These are phyloP conservation scores for Bettongia penicillata DNA, from an alignment of 2,113 vertebrate species.

Conservation along the genomic window DNA sequence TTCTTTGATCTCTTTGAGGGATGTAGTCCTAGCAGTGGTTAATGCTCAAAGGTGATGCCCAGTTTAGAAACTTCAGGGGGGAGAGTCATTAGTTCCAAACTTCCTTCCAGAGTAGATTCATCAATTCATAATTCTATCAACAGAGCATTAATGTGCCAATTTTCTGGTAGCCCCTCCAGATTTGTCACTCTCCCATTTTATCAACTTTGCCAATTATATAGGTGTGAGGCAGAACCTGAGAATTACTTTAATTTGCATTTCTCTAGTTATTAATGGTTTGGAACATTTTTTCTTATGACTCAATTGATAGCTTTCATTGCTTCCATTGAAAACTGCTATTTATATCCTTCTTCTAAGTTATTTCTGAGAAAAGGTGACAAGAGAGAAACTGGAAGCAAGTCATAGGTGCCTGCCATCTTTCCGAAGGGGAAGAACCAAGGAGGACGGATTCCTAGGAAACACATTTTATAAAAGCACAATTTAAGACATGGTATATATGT, in stretches of 20 bases:
- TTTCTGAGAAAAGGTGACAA: background rate
- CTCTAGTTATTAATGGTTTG: background rate
- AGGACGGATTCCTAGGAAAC: background rate
- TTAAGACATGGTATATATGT: background rate
- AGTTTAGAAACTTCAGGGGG: background rate
- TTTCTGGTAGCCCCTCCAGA: background rate
- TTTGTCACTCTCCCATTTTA: background rate
- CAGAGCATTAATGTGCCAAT: background rate
- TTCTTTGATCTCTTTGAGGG: background rate
- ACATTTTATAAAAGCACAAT: background rate
- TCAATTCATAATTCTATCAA: background rate
- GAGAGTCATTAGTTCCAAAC: background rate
- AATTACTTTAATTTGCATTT: background rate
- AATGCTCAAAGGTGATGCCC: background rate
- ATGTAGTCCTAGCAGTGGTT: background rate
- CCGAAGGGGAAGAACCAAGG: background rate
- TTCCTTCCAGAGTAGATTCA: background rate
- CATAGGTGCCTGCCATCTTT: background rate
- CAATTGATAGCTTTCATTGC: background rate
- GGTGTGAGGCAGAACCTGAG: background rate
- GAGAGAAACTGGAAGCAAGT: background rate
- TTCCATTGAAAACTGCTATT: background rate
- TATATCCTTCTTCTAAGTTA: background rate
- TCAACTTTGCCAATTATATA: background rate
- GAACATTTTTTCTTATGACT: background rate